These are phyloP conservation scores for Mixornis gularis DNA, from an alignment of 2,113 vertebrate genomes.

Conservation along the genomic window DNA sequence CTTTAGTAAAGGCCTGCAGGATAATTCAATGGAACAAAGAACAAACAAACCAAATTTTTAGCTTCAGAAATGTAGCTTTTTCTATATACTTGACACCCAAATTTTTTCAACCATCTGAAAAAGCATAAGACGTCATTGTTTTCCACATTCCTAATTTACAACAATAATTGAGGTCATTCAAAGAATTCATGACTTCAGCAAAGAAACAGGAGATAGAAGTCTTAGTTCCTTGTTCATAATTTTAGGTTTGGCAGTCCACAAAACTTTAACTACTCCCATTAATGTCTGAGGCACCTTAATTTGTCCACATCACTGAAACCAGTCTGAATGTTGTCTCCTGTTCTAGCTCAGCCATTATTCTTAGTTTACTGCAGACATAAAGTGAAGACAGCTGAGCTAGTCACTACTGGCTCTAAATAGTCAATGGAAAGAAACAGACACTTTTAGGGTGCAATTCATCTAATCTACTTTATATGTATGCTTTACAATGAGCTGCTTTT, in stretches of 20 bases:
- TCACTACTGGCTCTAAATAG: slow-evolving; percentile 50
- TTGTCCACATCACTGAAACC: slow-evolving; percentile 51
- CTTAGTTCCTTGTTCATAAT: slow-evolving; percentile 3
- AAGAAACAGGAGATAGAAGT: slow-evolving; percentile 6
- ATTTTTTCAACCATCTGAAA: neutral
- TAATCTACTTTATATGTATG: slow-evolving; percentile 53
- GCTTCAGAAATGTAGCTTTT: neutral
- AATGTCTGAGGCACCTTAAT: slow-evolving; percentile 56
- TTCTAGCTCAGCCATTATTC: slow-evolving; percentile 42
- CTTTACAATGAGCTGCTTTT: slow-evolving; percentile 49
- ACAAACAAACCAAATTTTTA: neutral
- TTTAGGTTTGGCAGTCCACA: slow-evolving; percentile 45
- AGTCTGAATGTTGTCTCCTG: slow-evolving; percentile 46
- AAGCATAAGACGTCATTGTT: neutral
- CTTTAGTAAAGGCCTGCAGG: neutral
- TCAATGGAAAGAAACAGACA: slow-evolving; percentile 51
- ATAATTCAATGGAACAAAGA: neutral
- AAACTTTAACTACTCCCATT: slow-evolving; percentile 49
- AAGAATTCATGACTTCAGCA: slow-evolving; percentile 20
- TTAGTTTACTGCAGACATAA: slow-evolving; percentile 61
- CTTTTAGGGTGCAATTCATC: slow-evolving; percentile 57
- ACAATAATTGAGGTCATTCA: neutral
- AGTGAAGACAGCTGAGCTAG: slow-evolving; percentile 61
- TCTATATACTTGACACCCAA: neutral
- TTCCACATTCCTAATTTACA: neutral